Evolutionary conservation across 1,140 invertebrate species (phyloP).

Genomic region (Pteromalus puparum): DNA sequence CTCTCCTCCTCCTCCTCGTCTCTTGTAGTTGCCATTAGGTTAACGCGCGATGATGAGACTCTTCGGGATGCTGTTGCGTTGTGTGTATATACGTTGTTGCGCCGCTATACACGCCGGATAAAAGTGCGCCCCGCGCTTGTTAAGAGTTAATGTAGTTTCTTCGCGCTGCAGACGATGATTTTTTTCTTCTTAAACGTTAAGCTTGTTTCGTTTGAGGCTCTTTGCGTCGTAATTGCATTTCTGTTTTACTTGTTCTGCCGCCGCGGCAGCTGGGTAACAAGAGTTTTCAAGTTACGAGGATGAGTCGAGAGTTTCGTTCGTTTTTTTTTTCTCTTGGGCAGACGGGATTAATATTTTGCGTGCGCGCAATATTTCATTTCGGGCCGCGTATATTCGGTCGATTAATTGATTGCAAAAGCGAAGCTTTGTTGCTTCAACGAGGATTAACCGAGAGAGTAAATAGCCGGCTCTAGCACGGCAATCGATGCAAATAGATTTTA

Average conservation of each 20-base stretch:
- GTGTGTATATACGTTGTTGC: background rate
- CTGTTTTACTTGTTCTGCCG: background rate
- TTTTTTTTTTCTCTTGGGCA: too few species aligned
- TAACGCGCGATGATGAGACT: background rate
- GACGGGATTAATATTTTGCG: too few species aligned
- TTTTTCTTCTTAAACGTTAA: conserved; percentile 5
- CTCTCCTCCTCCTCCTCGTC: background rate
- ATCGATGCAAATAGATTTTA: background rate
- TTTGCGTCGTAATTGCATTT: background rate
- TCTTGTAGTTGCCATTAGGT: conserved; percentile 20
- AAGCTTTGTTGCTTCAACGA: background rate
- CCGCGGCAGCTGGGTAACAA: too few species aligned
- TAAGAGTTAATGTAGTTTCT: conserved; percentile 7
- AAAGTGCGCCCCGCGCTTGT: conserved; percentile 6
- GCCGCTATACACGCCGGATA: background rate
- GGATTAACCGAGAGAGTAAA: too few species aligned
- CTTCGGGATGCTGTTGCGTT: too few species aligned
- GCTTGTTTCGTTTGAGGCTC: background rate
- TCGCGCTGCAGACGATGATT: background rate
- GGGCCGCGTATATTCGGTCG: background rate
- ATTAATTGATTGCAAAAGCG: background rate
- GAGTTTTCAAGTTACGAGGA: too few species aligned
- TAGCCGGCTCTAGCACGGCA: too few species aligned
- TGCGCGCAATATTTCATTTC: too few species aligned
- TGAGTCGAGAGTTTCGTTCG: too few species aligned